phyloP scores from a whole-genome alignment of 2,888 invertebrate genomes.

The Phasia obesa region DNA sequence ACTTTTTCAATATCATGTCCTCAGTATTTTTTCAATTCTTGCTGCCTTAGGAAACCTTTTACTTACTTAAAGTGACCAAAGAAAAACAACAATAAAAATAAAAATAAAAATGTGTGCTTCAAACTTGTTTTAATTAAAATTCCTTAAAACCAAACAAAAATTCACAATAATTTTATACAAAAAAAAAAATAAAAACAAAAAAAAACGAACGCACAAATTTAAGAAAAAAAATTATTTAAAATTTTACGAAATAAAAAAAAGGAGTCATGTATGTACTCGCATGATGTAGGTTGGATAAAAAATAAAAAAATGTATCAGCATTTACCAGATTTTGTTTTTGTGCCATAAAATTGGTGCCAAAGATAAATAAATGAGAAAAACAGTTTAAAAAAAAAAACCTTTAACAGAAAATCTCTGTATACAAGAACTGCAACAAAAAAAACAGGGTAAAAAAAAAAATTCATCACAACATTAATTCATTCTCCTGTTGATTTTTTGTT shows the following conservation, averaged over 20 bases:
- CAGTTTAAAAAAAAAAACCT: constrained; percentile 27
- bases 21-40: constrained; percentile 30
- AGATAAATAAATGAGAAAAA: constrained; percentile 39
- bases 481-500: constrained; percentile 27
- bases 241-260: constrained; percentile 22
- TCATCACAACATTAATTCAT: constrained; percentile 43
- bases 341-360: constrained; percentile 65
- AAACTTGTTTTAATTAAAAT: constrained; percentile 66
- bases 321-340: constrained; percentile 56
- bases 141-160: constrained; percentile 61
- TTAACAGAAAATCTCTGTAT: constrained; percentile 39
- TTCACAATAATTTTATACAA: constrained; percentile 47
- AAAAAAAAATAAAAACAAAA: constrained; percentile 4
- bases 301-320: constrained; percentile 36
- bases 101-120: constrained; percentile 17
- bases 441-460: neutral
- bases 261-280: neutral
- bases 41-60: constrained; percentile 25
- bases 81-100: neutral
- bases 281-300: constrained; percentile 20
- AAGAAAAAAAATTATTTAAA: constrained; percentile 32
- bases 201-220: constrained; percentile 26
- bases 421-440: neutral
- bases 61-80: neutral
- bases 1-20: constrained; percentile 3